Conservation (phyloP, 2,113 vertebrate species). For the Limanda limanda region DNA sequence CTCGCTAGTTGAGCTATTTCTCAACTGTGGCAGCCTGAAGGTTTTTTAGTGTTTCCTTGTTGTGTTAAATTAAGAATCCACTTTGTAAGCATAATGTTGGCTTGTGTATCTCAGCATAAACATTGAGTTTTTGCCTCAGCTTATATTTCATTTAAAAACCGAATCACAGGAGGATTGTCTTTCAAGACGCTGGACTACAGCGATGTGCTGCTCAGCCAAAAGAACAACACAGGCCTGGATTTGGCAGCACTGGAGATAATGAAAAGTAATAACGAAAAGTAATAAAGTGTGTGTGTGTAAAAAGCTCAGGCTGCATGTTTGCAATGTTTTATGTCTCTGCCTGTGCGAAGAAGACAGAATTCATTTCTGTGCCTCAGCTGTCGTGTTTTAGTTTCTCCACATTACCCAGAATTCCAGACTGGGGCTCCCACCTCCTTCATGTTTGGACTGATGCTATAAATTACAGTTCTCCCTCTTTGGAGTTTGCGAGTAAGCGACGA, state of each 20-base stretch:
- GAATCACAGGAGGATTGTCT: conserved; percentile 46
- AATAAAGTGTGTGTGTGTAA: conserved; percentile 40
- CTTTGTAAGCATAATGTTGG: conserved; percentile 21
- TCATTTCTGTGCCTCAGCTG: conserved; percentile 40
- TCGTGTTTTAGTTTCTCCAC: conserved; percentile 24
- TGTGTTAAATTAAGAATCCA: conserved; percentile 7
- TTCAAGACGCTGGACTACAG: conserved; percentile 42
- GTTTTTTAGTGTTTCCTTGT: not conserved
- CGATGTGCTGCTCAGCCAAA: conserved; percentile 34
- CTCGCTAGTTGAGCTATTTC: not conserved
- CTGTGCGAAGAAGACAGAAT: conserved; percentile 35
- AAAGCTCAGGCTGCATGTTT: conserved; percentile 40
- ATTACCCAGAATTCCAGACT: conserved; percentile 22
- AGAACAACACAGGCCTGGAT: conserved; percentile 55
- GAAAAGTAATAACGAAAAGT: conserved; percentile 64
- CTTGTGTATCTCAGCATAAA: conserved; percentile 24
- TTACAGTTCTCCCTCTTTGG: conserved; percentile 23
- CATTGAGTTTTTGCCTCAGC: conserved; percentile 8
- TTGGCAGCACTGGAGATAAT: conserved; percentile 53
- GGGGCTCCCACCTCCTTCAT: conserved; percentile 17
- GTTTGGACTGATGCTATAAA: conserved; percentile 26
- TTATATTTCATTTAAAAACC: conserved; percentile 6
- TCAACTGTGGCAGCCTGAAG: not conserved
- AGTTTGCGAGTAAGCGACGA: conserved; percentile 31
- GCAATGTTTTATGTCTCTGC: conserved; percentile 30